Base-by-base conservation (phyloP, 92 coral and sea anemone species). In the Plumapathes pennacea region DNA sequence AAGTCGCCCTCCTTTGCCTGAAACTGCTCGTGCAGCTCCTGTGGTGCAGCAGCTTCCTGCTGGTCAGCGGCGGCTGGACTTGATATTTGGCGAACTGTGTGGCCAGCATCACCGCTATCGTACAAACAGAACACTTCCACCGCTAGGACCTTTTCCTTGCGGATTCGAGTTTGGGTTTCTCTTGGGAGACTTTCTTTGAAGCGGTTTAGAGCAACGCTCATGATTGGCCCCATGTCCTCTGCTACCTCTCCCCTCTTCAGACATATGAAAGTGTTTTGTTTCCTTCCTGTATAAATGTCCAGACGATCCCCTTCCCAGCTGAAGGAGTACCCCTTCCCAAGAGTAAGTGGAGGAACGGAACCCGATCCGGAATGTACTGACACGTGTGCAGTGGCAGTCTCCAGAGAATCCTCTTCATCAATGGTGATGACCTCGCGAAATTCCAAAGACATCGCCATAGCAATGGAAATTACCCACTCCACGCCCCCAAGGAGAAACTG, bases 121-220 rank as follows among this genome's bases (percentile, higher is more conserved):
- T 74, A 76, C 1, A 66, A 67, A 50, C 92, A 85, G 61, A 80
- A 85, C 25, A 80, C 71, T 18, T 85, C 92, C 48, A 85, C 36
- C 44, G 66, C 63, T 1, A 79, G 60, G 51, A 85, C 65, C 49
- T 81, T 42, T 43, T 85, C 92, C 50, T 62, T 67, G 23, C 92
- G 67, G 5, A 85, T 46, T 38, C 87, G 87, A 23, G 72, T 56
- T 50, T 61, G 58, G 37, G 54, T 63, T 18, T 59, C 62, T 6
- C 65, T 46, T 28, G 79, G 78, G 12, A 85, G 62, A 19, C 71
- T 73, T 25, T 62, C 51, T 11, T 66, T 66, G 51, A 85, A 80
- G 3, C 87, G 69, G 49, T 80, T 57, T 56, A 85, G 57, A n/a
- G 86, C 92, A 34, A 85, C 82, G 62, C 92, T 85, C 71, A 80